Evolutionary conservation across 2,113 vertebrate species (phyloP), one percentile per base, ranked within the genome.

Genomic region (Prolemur simus): DNA sequence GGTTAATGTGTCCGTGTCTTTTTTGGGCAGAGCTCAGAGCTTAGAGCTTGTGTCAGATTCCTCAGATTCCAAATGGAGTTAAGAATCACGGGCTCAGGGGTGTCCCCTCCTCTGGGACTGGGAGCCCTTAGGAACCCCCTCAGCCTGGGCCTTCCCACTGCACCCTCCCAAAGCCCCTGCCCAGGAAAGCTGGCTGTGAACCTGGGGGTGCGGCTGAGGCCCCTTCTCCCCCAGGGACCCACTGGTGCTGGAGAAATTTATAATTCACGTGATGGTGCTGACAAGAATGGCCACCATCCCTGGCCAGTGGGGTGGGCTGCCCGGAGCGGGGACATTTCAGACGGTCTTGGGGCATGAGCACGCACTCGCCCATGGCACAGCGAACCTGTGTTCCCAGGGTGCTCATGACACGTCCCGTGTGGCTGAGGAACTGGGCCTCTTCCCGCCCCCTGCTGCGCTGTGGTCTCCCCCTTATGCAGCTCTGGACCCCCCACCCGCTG

Each of bases 331-430:
- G 42, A 1, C 32, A 2, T 39, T 9, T 66, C 60, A 87, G 29
- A 13, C 9, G 69, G 56, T 37, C 49, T 27, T 15, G 27, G 20
- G 17, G 45, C 6, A 2, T 21, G 58, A 10, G 74, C 60, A 14
- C 39, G 49, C 85, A 45, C 13, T 34, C 10, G 3, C 63, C 21
- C 6, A 2, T 12, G 3, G 39, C 13, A 3, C 29, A 10, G 88
- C 34, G n/a, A 34, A 29, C 82, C 42, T 10, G 49, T 9, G 1
- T 18, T 34, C 58, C 52, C n/a, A 0, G 2, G 8, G 34, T 25
- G 29, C 81, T 32, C 10, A 3, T 17, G 71, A 39, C 13, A 0
- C 2, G 27, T n/a, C 15, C 52, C 1, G 0, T 2, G 32, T 8
- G 8, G 15, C 4, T 13, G 13, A 39, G 47, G 5, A 52, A 13